These are phyloP conservation scores for Drosophila tsacasi DNA, from an alignment of 1,140 invertebrate genomes.

Conservation along the genomic window DNA sequence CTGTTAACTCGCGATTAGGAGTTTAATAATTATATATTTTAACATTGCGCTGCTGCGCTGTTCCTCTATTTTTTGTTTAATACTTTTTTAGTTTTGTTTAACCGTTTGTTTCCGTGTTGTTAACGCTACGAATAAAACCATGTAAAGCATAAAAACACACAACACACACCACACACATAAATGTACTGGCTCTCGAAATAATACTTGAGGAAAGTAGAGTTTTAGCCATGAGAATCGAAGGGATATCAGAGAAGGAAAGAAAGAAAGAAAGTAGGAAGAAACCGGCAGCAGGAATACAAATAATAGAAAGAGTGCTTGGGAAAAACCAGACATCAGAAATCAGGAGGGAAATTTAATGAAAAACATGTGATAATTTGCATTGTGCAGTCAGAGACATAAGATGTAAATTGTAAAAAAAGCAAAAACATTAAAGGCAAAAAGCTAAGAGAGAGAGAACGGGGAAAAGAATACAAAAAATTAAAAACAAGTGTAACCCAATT, in stretches of 20 bases:
- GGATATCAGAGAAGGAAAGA: constrained; percentile 7
- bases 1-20: constrained; percentile 37
- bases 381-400: constrained; percentile 77
- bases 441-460: constrained; percentile 13
- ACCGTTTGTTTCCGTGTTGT: constrained; percentile 62
- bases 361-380: constrained; percentile 84
- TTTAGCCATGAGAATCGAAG: constrained; percentile 48
- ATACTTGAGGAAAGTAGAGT: constrained; percentile 78
- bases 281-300: constrained; percentile 24
- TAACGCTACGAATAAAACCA: constrained; percentile 66
- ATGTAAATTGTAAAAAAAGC: constrained; percentile 78
- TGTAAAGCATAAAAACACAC: constrained; percentile 31
- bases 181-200: constrained; percentile 56
- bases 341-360: constrained; percentile 57
- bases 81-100: constrained; percentile 51
- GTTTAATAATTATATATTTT: constrained; percentile 32
- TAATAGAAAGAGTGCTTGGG: constrained; percentile 41
- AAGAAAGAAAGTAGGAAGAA: constrained; percentile 2
- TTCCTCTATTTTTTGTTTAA: constrained; percentile 35
- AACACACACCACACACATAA: constrained; percentile 14
- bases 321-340: constrained; percentile 17
- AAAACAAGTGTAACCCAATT: constrained; percentile 52
- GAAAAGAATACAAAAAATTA: no score
- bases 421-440: constrained; percentile 14
- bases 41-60: constrained; percentile 64